phyloP scores from a whole-genome alignment of 2,113 vertebrate genomes.

The Hippoglossus stenolepis region DNA sequence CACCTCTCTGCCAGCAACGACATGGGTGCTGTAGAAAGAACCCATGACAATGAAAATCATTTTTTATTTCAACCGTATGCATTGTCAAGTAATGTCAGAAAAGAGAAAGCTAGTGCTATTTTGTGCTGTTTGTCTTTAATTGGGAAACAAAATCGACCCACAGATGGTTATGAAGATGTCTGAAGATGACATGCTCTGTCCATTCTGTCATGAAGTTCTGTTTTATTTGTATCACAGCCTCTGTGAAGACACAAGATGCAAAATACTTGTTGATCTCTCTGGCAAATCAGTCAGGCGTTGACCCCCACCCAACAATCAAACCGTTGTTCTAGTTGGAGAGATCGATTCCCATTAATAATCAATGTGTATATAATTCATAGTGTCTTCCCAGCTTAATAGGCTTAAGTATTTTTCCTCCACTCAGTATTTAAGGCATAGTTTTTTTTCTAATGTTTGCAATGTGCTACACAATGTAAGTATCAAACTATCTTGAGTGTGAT shows the following conservation, averaged over 20 bases:
- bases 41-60: neutral
- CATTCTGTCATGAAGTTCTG: neutral
- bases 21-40: neutral
- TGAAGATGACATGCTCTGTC: neutral
- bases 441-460: no score
- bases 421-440: neutral
- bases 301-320: neutral
- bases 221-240: slow-evolving; percentile 1
- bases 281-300: neutral
- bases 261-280: neutral
- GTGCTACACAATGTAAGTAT: neutral
- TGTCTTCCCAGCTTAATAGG: neutral
- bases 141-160: neutral
- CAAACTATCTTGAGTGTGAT: neutral
- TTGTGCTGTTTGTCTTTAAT: neutral
- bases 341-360: neutral
- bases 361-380: neutral
- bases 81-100: neutral
- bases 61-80: no score
- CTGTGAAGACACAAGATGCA: neutral
- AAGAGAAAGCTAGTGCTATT: neutral
- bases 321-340: neutral
- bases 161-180: neutral
- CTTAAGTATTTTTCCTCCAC: neutral
- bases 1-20: neutral